Percentiles rank a stretch among this genome's conserved stretches.
Evolutionary conservation across 2,797 vertebrate genomes (phyloP).

Genomic region (Leptoclinus maculatus): DNA sequence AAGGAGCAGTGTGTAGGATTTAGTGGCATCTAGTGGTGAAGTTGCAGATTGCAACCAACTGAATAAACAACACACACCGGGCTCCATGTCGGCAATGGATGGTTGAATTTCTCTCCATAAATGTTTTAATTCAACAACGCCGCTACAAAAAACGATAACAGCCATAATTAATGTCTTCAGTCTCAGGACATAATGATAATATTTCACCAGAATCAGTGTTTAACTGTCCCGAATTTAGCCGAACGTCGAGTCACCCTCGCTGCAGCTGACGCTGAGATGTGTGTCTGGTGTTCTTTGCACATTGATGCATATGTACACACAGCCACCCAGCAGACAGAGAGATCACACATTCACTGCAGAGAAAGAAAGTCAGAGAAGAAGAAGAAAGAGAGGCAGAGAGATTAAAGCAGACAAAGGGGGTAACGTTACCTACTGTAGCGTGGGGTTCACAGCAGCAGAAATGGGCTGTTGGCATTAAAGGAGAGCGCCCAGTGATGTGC

Average conservation of each 20-base stretch:
- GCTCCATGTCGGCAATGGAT: not conserved
- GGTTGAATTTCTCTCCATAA: not conserved
- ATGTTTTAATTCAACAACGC: not conserved
- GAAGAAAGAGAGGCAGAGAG: conserved; percentile 43
- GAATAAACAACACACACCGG: not conserved
- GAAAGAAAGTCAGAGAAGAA: conserved; percentile 1
- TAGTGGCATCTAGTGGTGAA: not conserved
- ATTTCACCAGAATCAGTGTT: not conserved
- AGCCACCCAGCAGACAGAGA: not conserved
- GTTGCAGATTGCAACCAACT: not conserved
- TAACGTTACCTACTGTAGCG: conserved; percentile 18
- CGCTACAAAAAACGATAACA: not conserved
- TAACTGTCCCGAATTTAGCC: no score
- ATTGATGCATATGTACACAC: conserved; percentile 10
- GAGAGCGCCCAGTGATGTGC: conserved; percentile 36
- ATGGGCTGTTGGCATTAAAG: conserved; percentile 26
- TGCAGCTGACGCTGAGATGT: not conserved
- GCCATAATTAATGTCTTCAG: not conserved
- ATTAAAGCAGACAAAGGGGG: conserved; percentile 49
- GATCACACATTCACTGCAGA: conserved; percentile 6
- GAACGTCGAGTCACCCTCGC: not conserved
- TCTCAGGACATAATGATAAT: not conserved
- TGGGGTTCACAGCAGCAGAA: conserved; percentile 34
- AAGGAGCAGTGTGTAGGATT: not conserved
- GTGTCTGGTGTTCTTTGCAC: conserved; percentile 17